Percentiles rank a stretch among this genome's conserved stretches.
Conservation (phyloP, 2,113 vertebrate species). For the Neopipo cinnamomea region DNA sequence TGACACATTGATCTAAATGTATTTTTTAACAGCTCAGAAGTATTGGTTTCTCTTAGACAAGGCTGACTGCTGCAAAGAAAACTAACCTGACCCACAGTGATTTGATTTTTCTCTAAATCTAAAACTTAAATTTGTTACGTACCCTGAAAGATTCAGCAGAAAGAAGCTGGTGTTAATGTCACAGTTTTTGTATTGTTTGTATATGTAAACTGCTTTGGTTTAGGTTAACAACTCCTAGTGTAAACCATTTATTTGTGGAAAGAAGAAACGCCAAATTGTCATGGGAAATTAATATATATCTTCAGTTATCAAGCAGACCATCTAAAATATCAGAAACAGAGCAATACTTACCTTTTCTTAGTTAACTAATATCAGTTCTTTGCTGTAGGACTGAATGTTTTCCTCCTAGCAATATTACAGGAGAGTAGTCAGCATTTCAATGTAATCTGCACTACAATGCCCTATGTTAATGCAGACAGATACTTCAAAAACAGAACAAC, state of each 20-base stretch:
- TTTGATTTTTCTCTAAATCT: not conserved
- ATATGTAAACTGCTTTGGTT: not conserved
- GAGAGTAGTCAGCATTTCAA: conserved; percentile 60
- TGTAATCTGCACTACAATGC: conserved; percentile 68
- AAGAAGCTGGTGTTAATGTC: not conserved
- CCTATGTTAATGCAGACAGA: conserved; percentile 62
- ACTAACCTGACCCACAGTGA: not conserved
- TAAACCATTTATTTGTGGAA: not conserved
- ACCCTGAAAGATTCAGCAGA: not conserved
- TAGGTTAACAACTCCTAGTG: not conserved
- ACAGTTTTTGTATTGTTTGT: not conserved
- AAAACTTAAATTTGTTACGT: not conserved
- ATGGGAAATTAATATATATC: not conserved
- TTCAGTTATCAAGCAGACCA: not conserved
- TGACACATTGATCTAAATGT: not conserved
- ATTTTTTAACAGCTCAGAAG: not conserved
- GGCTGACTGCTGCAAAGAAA: not conserved
- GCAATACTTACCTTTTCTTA: not conserved
- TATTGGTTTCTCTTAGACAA: not conserved
- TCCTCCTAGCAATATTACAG: conserved; percentile 7
- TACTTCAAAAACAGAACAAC: conserved; percentile 63
- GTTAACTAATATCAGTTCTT: not conserved
- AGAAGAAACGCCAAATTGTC: not conserved
- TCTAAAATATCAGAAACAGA: not conserved
- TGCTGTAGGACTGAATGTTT: not conserved